Percentiles rank a stretch among this genome's conserved stretches.
These are phyloP conservation scores for Drosophila infuscata DNA, from an alignment of 2,888 invertebrate species.

Conservation along the genomic window DNA sequence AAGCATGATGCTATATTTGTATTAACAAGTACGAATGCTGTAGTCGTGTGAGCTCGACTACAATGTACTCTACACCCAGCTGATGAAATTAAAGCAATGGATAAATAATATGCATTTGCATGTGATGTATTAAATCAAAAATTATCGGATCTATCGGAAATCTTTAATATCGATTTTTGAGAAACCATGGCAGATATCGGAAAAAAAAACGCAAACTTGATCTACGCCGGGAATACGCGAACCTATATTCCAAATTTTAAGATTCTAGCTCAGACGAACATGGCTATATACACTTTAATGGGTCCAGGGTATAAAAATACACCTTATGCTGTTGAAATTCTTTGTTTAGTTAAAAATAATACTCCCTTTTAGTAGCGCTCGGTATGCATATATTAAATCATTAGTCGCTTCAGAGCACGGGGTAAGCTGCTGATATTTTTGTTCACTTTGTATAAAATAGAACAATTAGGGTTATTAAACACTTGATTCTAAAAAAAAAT, in stretches of 20 bases:
- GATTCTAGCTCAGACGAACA: too few species aligned
- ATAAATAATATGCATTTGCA: too few species aligned
- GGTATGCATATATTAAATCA: background rate
- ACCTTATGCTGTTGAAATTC: background rate
- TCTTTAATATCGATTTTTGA: too few species aligned
- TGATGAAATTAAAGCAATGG: too few species aligned
- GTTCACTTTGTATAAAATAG: conserved; percentile 12
- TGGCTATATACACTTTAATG: background rate
- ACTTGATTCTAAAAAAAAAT: conserved; percentile 46
- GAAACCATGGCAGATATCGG: too few species aligned
- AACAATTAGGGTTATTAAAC: conserved; percentile 58
- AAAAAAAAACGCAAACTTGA: too few species aligned
- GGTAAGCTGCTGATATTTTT: background rate
- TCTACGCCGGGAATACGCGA: too few species aligned
- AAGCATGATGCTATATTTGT: background rate
- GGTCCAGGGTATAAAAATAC: background rate
- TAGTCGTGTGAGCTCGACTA: background rate
- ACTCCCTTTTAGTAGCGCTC: background rate
- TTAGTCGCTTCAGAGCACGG: conserved; percentile 2
- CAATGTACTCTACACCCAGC: background rate
- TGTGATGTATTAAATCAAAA: too few species aligned
- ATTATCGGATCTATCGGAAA: too few species aligned
- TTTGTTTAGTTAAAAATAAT: background rate
- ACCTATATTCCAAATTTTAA: too few species aligned
- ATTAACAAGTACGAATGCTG: background rate